A percentile compares a stretch with the other conserved stretches of the same genome.
These are phyloP conservation scores for Exaiptasia diaphana DNA, from an alignment of 64 coral and sea anemone species.

Conservation along the genomic window DNA sequence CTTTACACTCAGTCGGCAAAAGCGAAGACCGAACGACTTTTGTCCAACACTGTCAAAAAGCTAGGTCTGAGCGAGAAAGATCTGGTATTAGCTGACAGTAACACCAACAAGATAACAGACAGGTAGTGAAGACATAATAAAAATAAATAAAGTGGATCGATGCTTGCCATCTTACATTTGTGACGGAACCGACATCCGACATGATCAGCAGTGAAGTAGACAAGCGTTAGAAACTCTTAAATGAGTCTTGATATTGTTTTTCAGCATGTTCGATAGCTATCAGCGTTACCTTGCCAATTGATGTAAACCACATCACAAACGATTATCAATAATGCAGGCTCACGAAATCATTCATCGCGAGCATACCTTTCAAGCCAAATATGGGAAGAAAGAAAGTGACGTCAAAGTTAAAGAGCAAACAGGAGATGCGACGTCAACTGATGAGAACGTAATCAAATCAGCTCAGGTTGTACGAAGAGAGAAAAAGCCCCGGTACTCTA, in stretches of 20 bases:
- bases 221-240: background rate
- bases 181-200: no score
- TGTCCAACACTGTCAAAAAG: no score
- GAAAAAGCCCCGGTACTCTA: background rate
- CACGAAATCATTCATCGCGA: constrained; percentile 82
- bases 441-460: background rate
- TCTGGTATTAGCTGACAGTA: no score
- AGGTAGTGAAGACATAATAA: no score
- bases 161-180: no score
- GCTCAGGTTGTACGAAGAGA: background rate
- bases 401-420: background rate
- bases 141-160: no score
- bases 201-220: no score
- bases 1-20: background rate
- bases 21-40: background rate
- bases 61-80: background rate
- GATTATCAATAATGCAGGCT: constrained; percentile 75
- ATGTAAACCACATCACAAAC: constrained; percentile 67
- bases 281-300: constrained; percentile 51
- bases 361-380: constrained; percentile 70
- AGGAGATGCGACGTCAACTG: background rate
- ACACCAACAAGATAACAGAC: no score
- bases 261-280: constrained; percentile 46
- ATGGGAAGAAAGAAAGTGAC: constrained; percentile 21
- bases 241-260: background rate